A percentile compares a stretch with the other conserved stretches of the same genome.
Evolutionary conservation across 2,888 invertebrate genomes (phyloP).

Genomic region (Yponomeuta plumbellus): DNA sequence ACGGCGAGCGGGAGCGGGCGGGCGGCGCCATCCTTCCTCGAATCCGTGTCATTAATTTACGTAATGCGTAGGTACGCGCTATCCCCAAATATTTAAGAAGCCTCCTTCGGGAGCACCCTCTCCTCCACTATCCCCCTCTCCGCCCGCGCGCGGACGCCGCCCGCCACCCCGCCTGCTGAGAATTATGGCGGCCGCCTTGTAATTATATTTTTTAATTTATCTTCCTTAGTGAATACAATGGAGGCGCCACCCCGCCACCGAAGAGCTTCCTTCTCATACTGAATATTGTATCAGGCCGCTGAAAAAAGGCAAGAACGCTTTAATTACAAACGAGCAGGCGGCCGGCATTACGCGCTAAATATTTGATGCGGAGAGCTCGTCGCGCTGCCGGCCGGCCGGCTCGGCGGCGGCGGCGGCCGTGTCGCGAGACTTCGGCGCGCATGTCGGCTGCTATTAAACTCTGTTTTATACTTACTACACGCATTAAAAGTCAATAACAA

Average conservation of each 20-base stretch:
- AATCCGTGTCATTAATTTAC: conserved; percentile 78
- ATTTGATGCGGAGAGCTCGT: conserved; percentile 71
- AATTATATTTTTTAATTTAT: conserved; percentile 85
- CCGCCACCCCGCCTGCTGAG: conserved; percentile 68
- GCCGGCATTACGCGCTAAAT: conserved; percentile 72
- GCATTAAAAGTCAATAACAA: not conserved
- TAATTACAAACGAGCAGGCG: conserved; percentile 75
- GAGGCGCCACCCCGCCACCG: conserved; percentile 75
- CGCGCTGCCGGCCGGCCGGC: not conserved
- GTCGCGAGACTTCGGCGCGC: not conserved
- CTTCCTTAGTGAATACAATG: conserved; percentile 80
- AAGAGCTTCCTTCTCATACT: conserved; percentile 75
- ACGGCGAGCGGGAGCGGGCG: conserved; percentile 49
- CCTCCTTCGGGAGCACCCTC: conserved; percentile 74
- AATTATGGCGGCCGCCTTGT: conserved; percentile 80
- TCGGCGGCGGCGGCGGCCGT: not conserved
- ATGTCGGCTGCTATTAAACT: conserved; percentile 52
- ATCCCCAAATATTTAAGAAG: conserved; percentile 78
- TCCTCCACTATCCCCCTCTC: conserved; percentile 66
- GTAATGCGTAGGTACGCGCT: conserved; percentile 78
- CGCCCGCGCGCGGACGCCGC: conserved; percentile 30
- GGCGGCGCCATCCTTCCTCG: conserved; percentile 74
- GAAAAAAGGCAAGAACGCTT: conserved; percentile 77
- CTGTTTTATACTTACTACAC: conserved; percentile 59
- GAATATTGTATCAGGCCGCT: conserved; percentile 76